phyloP scores from a whole-genome alignment of 1,140 invertebrate genomes.

The Prorops nasuta region DNA sequence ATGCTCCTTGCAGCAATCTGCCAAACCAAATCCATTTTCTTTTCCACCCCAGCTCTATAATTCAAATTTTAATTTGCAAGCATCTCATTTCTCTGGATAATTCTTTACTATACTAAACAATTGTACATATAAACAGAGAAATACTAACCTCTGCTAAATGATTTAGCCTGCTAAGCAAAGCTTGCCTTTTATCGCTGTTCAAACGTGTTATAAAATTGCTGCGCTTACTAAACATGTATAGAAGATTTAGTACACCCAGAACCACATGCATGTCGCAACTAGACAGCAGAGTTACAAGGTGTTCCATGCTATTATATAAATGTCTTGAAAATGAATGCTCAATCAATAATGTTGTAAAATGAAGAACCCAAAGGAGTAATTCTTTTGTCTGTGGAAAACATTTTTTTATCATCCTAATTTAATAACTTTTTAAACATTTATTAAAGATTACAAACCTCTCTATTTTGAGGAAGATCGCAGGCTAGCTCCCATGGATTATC shows the following conservation, averaged over 20 bases:
- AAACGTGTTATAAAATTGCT: conserved; percentile 86
- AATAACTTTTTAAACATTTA: not conserved
- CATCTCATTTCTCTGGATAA: no score
- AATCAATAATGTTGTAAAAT: conserved; percentile 84
- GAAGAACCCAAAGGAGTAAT: conserved; percentile 74
- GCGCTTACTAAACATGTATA: conserved; percentile 91
- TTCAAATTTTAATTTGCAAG: conserved; percentile 14
- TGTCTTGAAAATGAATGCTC: conserved; percentile 90
- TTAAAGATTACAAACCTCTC: conserved; percentile 57
- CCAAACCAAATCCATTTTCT: conserved; percentile 84
- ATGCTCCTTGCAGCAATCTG: conserved; percentile 74
- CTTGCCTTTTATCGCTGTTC: conserved; percentile 71
- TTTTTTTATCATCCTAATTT: not conserved
- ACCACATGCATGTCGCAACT: conserved; percentile 87
- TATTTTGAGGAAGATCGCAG: conserved; percentile 71
- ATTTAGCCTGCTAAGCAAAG: conserved; percentile 73
- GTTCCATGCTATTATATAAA: conserved; percentile 89
- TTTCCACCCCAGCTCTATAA: conserved; percentile 83
- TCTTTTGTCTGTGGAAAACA: conserved; percentile 65
- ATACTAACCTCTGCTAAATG: conserved; percentile 76
- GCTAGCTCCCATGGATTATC: conserved; percentile 75
- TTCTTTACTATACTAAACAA: not conserved
- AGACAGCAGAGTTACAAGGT: conserved; percentile 77
- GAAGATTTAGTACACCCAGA: conserved; percentile 80
- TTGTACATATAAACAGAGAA: not conserved